Percentiles rank a stretch among this genome's conserved stretches.
These are phyloP conservation scores for Gasterosteus aculeatus DNA, from an alignment of 2,113 vertebrate species.

Conservation along the genomic window DNA sequence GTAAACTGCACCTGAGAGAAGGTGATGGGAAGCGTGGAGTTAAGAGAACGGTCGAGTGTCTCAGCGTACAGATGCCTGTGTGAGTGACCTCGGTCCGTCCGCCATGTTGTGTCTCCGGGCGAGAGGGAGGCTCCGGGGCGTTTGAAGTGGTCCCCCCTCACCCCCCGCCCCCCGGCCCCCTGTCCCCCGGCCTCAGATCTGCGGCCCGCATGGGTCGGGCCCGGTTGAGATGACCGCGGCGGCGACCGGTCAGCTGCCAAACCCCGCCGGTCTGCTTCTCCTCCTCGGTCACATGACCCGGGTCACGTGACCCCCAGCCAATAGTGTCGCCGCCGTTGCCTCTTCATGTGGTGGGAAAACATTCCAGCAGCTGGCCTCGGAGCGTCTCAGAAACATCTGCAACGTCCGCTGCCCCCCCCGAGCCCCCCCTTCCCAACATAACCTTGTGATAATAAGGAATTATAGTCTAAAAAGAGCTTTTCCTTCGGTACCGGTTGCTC, in stretches of 20 bases:
- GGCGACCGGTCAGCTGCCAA: neutral
- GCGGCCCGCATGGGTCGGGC: slow-evolving; percentile 45
- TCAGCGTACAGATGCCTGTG: slow-evolving; percentile 20
- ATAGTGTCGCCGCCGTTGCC: slow-evolving; percentile 56
- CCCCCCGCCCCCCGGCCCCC: neutral
- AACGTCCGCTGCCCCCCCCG: slow-evolving; percentile 62
- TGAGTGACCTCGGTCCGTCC: slow-evolving; percentile 58
- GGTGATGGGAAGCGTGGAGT: neutral
- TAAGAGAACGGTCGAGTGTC: neutral
- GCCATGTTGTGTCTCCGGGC: slow-evolving; percentile 31
- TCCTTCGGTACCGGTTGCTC: slow-evolving; percentile 14
- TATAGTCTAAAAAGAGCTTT: slow-evolving; percentile 20
- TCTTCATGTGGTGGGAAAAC: slow-evolving; percentile 79
- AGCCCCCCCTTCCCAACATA: slow-evolving; percentile 53
- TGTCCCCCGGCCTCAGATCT: slow-evolving; percentile 59
- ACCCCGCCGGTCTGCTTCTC: slow-evolving; percentile 29
- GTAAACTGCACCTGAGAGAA: slow-evolving; percentile 28
- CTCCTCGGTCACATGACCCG: slow-evolving; percentile 67
- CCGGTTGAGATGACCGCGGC: slow-evolving; percentile 66
- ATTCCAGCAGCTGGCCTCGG: slow-evolving; percentile 79
- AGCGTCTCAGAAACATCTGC: slow-evolving; percentile 77
- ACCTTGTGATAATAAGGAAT: slow-evolving; percentile 65
- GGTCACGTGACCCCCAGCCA: slow-evolving; percentile 70
- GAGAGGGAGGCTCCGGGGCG: slow-evolving; percentile 59
- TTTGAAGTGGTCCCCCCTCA: slow-evolving; percentile 62